phyloP scores from a whole-genome alignment of 1,140 invertebrate species.

The Asobara japonica region DNA sequence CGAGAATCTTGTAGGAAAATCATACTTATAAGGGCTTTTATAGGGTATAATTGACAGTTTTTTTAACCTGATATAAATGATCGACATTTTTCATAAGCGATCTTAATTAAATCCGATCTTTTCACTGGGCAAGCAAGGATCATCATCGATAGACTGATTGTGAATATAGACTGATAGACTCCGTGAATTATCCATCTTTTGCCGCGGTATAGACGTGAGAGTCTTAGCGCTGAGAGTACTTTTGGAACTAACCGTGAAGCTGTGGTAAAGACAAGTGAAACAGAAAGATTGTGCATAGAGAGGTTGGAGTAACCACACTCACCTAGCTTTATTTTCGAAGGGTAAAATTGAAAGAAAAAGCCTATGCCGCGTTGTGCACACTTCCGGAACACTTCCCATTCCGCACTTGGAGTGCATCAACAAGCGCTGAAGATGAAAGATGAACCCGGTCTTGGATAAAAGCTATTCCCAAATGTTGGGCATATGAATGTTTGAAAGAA shows the following conservation, averaged over 20 bases:
- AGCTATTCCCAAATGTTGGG: constrained; percentile 54
- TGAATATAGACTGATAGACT: too few species aligned
- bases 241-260: not conserved
- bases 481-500: not conserved
- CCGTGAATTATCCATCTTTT: too few species aligned
- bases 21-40: too few species aligned
- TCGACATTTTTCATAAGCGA: too few species aligned
- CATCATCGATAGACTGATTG: too few species aligned
- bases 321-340: not conserved
- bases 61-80: too few species aligned
- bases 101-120: too few species aligned
- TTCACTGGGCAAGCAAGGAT: too few species aligned
- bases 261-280: not conserved
- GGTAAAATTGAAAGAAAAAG: constrained; percentile 3
- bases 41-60: too few species aligned
- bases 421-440: constrained; percentile 51
- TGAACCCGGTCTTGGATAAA: constrained; percentile 42
- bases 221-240: not conserved
- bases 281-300: constrained; percentile 2
- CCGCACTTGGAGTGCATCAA: constrained; percentile 38
- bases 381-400: constrained; percentile 28
- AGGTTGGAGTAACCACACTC: not conserved
- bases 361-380: not conserved
- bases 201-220: not conserved
- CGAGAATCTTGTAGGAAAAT: too few species aligned